Conservation (phyloP, 1,140 invertebrate species). For the Temnothorax longispinosus region DNA sequence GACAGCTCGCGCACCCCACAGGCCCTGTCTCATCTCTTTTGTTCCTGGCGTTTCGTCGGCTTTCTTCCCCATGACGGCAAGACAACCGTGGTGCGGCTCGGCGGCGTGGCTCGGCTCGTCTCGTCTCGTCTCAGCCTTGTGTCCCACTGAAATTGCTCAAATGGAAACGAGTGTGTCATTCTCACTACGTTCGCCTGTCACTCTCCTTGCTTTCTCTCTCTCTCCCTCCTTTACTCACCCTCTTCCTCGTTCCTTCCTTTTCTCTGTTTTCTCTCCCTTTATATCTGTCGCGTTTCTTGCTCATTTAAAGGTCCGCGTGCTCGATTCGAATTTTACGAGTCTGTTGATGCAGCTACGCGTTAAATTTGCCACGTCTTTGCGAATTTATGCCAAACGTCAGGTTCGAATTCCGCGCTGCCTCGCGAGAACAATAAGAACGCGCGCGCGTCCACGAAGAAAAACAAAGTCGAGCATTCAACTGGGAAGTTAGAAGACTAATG, state of each 20-base stretch:
- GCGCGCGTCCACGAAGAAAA: background rate
- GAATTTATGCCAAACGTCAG: background rate
- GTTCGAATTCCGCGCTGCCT: background rate
- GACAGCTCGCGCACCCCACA: slow-evolving; percentile 78
- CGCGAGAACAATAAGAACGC: background rate
- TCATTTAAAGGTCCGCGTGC: slow-evolving; percentile 39
- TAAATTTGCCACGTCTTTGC: slow-evolving; percentile 22
- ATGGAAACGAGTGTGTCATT: slow-evolving; percentile 80
- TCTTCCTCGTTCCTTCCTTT: background rate
- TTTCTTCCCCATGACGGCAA: slow-evolving; percentile 74
- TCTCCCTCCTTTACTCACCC: background rate
- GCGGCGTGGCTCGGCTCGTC: slow-evolving; percentile 55
- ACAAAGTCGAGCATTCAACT: background rate
- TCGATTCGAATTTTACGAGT: slow-evolving; percentile 22
- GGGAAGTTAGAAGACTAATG: slow-evolving; percentile 1
- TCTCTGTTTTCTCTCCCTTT: slow-evolving; percentile 4
- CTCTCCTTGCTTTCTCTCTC: slow-evolving; percentile 38
- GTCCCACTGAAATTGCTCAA: slow-evolving; percentile 79
- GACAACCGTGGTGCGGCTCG: slow-evolving; percentile 69
- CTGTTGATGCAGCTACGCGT: slow-evolving; percentile 21
- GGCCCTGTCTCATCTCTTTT: slow-evolving; percentile 72
- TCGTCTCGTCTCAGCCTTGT: slow-evolving; percentile 65
- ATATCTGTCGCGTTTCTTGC: slow-evolving; percentile 33
- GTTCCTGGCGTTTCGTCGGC: slow-evolving; percentile 74
- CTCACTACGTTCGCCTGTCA: slow-evolving; percentile 76